A percentile compares a stretch with the other conserved stretches of the same genome.
These are phyloP conservation scores for Polymixis flavicincta DNA, from an alignment of 2,888 invertebrate species.

Conservation along the genomic window DNA sequence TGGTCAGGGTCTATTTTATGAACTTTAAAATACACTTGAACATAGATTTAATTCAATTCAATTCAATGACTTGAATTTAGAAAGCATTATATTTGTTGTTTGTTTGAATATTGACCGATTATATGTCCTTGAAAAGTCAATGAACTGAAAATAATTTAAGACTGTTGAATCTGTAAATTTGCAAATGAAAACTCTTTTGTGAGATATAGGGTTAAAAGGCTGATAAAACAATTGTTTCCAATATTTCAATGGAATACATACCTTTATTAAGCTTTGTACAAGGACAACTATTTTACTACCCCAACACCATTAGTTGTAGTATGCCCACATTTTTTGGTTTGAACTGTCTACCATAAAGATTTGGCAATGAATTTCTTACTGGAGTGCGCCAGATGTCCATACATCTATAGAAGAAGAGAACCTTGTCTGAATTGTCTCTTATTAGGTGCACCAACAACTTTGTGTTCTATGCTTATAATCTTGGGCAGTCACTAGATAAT, in stretches of 20 bases:
- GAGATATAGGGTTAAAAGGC: background rate
- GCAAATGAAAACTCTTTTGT: background rate
- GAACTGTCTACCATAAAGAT: too few relatives aligned
- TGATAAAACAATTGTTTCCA: background rate
- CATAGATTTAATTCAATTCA: background rate
- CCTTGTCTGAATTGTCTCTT: background rate
- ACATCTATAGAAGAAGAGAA: background rate
- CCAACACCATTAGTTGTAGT: background rate
- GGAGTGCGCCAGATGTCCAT: background rate
- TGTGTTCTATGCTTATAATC: too few relatives aligned
- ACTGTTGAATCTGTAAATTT: background rate
- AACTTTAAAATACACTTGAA: background rate
- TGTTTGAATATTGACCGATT: background rate
- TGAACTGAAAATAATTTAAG: background rate
- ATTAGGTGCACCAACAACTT: too few relatives aligned
- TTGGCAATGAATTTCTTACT: background rate
- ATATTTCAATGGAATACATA: background rate
- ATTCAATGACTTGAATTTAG: background rate
- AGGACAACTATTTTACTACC: background rate
- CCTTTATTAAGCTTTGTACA: background rate
- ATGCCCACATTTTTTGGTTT: too few relatives aligned
- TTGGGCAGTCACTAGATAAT: too few relatives aligned
- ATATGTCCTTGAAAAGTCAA: background rate
- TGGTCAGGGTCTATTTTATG: background rate
- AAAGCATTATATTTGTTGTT: background rate